Evolutionary conservation across 2,113 vertebrate species (phyloP).

Genomic region (Hippopotamus amphibius): DNA sequence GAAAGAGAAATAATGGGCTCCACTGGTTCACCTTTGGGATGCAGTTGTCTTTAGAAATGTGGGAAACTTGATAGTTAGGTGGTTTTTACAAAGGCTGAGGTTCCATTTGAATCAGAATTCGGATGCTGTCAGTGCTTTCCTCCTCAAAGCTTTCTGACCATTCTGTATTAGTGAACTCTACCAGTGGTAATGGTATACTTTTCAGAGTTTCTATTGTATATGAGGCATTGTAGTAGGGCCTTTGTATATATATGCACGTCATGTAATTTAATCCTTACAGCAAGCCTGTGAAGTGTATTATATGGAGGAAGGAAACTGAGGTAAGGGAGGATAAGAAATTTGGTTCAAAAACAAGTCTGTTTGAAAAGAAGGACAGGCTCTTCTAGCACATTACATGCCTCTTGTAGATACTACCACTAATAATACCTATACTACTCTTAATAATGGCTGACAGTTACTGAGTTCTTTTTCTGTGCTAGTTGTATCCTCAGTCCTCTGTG

Average conservation of each 20-base stretch:
- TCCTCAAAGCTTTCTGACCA: slow-evolving; percentile 23
- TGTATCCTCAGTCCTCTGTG: background rate
- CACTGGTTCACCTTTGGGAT: background rate
- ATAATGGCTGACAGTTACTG: background rate
- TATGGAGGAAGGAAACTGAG: slow-evolving; percentile 8
- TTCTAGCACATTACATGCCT: background rate
- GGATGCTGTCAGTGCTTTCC: background rate
- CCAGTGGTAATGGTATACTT: background rate
- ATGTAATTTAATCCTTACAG: slow-evolving; percentile 3
- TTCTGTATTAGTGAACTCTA: background rate
- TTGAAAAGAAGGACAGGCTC: background rate
- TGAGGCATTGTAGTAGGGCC: background rate
- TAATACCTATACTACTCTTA: slow-evolving; percentile 12
- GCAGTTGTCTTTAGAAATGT: slow-evolving; percentile 10
- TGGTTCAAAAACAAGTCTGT: background rate
- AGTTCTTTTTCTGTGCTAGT: background rate
- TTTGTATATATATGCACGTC: background rate
- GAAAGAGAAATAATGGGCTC: background rate
- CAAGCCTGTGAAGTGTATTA: background rate
- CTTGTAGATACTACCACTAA: slow-evolving; percentile 5
- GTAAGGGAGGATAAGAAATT: background rate
- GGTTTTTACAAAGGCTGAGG: background rate
- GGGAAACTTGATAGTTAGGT: background rate
- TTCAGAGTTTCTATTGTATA: slow-evolving; percentile 7
- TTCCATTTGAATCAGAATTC: slow-evolving; percentile 31